These are phyloP conservation scores for Dromaius novaehollandiae DNA, from an alignment of 2,113 vertebrate species.

Conservation along the genomic window DNA sequence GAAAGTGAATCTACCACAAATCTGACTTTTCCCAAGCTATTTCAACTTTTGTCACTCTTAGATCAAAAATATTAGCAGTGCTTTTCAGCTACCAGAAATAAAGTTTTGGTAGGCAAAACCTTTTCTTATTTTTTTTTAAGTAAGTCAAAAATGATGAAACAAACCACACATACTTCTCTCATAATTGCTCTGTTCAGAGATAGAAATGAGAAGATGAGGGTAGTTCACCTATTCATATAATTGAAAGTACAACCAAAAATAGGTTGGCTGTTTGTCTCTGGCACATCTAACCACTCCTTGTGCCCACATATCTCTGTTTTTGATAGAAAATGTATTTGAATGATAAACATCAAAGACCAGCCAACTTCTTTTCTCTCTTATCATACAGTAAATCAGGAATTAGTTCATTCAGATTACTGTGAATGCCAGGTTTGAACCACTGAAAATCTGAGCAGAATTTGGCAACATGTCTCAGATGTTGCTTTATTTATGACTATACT, in stretches of 20 bases:
- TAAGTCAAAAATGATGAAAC: not conserved
- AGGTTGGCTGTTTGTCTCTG: not conserved
- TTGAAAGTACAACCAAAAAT: not conserved
- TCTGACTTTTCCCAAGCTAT: not conserved
- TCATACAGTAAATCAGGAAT: not conserved
- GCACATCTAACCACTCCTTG: not conserved
- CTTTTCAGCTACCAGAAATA: not conserved
- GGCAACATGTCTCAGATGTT: not conserved
- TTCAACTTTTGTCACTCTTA: not conserved
- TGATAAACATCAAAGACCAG: not conserved
- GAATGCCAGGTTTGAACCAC: not conserved
- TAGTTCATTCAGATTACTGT: not conserved
- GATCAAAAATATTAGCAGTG: not conserved
- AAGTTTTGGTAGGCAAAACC: not conserved
- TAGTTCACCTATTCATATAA: not conserved
- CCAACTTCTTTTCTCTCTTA: not conserved
- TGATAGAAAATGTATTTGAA: slow-evolving; percentile 2
- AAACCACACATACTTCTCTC: not conserved
- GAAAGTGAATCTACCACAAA: slow-evolving; percentile 5
- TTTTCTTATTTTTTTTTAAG: not conserved
- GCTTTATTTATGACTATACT: not conserved
- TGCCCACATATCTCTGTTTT: not conserved
- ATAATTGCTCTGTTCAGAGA: not conserved
- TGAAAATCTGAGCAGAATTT: not conserved
- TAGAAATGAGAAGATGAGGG: not conserved